Base-by-base conservation (phyloP, 2,888 invertebrate species). In the Ceriagrion tenellum region DNA sequence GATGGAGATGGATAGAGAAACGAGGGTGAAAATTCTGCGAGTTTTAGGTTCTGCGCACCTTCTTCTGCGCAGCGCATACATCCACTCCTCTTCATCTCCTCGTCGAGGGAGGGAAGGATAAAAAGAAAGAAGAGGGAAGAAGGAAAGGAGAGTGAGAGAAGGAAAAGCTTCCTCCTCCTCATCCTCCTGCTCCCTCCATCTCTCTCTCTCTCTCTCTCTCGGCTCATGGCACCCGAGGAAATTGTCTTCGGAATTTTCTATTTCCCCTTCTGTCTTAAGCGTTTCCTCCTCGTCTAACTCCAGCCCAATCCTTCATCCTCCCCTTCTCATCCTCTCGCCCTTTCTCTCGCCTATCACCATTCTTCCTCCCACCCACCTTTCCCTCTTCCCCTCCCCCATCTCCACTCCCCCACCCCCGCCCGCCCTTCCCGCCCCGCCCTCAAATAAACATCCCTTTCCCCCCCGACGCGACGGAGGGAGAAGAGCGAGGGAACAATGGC, bases 11-110 rank as follows among this genome's bases (percentile, higher is more conserved):
- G 4, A 47, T 8, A 47, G 47, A 47, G 8, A 8, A 8, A 47
- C 47, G 8, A 2, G 47, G 47, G 47, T 8, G 47, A 47, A 47
- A 47, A 47, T 47, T 47, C 47, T 0, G 59, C 59, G 59, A 59
- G 59, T 59, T 3, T 8, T 6, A 0, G 96, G 23, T 96, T 96
- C 95, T 96, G 96, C 6, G 96, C 96, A 30, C 96, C 96, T 91
- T 96, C 96, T 8, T 96, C 97, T n/a, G 97, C 81, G 81, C 35
- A 35, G 0, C 81, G 26, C 74, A 13, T 81, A 30, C 74, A 13
- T 26, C 74, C 13, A 35, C 81, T 35, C 81, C 81, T 3, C 81
- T 35, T 10, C 81, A 59, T 59, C 47, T 59, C 12, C 18, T 59
- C 59, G 59, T 0, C 20, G 3, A 2, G 59, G 59, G 81, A 35